Conservation (phyloP, 2,797 vertebrate genomes). For the Serranus cabrilla region DNA sequence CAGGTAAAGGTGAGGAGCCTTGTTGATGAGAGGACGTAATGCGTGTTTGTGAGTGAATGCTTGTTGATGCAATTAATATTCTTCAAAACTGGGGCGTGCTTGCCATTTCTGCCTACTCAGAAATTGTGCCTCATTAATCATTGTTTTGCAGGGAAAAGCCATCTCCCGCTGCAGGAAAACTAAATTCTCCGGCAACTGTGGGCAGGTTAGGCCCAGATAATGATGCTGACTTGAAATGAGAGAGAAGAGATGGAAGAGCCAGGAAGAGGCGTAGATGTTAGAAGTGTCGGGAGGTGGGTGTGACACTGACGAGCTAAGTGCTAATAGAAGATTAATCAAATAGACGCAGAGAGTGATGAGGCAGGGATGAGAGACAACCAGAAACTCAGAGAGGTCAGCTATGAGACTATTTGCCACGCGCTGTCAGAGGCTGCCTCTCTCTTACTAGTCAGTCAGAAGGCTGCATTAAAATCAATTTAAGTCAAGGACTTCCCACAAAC, state of each 20-base stretch:
- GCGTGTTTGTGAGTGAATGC: constrained; percentile 43
- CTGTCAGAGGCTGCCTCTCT: constrained; percentile 4
- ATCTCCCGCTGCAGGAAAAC: constrained; percentile 2
- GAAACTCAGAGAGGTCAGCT: constrained; percentile 36
- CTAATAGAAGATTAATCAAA: constrained; percentile 33
- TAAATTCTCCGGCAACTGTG: constrained; percentile 4
- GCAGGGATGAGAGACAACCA: constrained; percentile 40
- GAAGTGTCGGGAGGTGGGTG: neutral
- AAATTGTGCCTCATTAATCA: constrained; percentile 57
- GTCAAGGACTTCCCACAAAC: neutral
- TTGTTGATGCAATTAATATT: constrained; percentile 58
- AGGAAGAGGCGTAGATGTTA: constrained; percentile 30
- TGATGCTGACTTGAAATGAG: constrained; percentile 17
- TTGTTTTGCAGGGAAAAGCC: constrained; percentile 26
- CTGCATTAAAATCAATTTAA: neutral
- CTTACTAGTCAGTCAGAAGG: constrained; percentile 16
- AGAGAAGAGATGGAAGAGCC: constrained; percentile 6
- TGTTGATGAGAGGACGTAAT: constrained; percentile 34
- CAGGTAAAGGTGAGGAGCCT: constrained; percentile 6
- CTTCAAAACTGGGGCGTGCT: constrained; percentile 38
- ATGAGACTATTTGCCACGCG: constrained; percentile 6
- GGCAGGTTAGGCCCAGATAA: constrained; percentile 32
- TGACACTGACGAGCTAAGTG: constrained; percentile 23
- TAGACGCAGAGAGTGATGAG: constrained; percentile 9
- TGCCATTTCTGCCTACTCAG: constrained; percentile 41